phyloP scores from a whole-genome alignment of 1,140 invertebrate genomes.

The Frieseomelitta varia region DNA sequence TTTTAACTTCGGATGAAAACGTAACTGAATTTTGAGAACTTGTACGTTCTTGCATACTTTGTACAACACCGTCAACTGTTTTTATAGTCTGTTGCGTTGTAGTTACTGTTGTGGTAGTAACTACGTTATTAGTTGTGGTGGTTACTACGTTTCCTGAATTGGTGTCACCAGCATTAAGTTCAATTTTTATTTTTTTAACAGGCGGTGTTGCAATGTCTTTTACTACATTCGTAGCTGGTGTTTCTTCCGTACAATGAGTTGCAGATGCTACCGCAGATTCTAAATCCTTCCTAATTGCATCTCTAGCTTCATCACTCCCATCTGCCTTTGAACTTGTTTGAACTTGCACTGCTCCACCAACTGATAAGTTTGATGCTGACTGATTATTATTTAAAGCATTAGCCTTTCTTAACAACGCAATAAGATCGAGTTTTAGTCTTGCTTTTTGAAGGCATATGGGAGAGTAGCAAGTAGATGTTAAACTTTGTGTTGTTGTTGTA shows the following conservation, averaged over 20 bases:
- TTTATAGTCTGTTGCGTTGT: constrained; percentile 75
- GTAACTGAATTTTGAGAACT: constrained; percentile 69
- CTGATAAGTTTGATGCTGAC: constrained; percentile 25
- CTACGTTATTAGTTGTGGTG: constrained; percentile 67
- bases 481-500: constrained; percentile 80
- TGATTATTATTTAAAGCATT: constrained; percentile 79
- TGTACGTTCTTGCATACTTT: constrained; percentile 73
- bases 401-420: constrained; percentile 86
- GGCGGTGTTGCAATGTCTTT: constrained; percentile 49
- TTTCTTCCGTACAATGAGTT: constrained; percentile 82
- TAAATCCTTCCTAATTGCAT: constrained; percentile 84
- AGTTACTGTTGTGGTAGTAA: constrained; percentile 78
- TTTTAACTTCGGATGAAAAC: constrained; percentile 68
- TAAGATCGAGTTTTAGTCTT: constrained; percentile 86
- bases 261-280: constrained; percentile 83
- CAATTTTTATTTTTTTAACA: constrained; percentile 73
- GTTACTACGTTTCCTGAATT: constrained; percentile 64
- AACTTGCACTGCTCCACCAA: neutral
- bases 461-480: constrained; percentile 88
- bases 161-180: constrained; percentile 66
- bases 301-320: constrained; percentile 76
- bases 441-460: constrained; percentile 88
- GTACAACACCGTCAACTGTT: constrained; percentile 76
- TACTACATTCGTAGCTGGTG: constrained; percentile 77
- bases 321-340: constrained; percentile 61